Base-by-base conservation (phyloP, 1,140 invertebrate genomes). In the Heliconius himera region DNA sequence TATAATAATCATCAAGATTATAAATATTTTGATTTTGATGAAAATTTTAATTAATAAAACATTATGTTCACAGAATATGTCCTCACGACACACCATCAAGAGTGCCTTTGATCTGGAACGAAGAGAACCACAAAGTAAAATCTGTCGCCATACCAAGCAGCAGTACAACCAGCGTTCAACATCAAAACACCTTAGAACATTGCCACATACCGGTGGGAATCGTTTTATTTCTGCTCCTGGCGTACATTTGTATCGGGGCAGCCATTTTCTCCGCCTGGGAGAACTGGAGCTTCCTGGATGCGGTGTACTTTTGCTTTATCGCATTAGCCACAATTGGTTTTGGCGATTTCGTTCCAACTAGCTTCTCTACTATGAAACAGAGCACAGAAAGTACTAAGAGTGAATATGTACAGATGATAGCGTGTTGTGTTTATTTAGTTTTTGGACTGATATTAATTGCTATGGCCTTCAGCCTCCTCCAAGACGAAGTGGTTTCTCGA, bases 391-490 rank as follows among this genome's bases (percentile, higher is more conserved):
- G 95, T 29, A 95, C 96, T 3, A 95, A 95, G 83, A 96, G 95
- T 72, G 95, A 96, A 84, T 96, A 96, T 79, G 82, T 96, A 36
- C 97, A 98, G 90, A 95, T 98, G 80, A 96, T 98, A 41, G 96
- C 97, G 16, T 98, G 97, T 91, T 98, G 98, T 89, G 95, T 98
- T 1, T 99, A 99, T 91, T 91, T 99, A 51, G 95, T 99, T 51
- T 95, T 99, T 82, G 98, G 98, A 33, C 95, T 99, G 41, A 97
- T 98, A 18, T 94, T 99, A 46, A 97, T 99, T 83, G 98, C 98
- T 1, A 99, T 98, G 98, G 98, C 98, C 75, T 99, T 98, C 88
- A 98, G 97, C 90, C 95, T 99, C 46, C 96, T 99, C 79, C 98
- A 99, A 92, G 98, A 99, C 81, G 98, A 99, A 91, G 96, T 99